Percentiles rank a stretch among this genome's conserved stretches.
Evolutionary conservation across 2,888 invertebrate species (phyloP).

Genomic region (Mesodorylaimus sp.): DNA sequence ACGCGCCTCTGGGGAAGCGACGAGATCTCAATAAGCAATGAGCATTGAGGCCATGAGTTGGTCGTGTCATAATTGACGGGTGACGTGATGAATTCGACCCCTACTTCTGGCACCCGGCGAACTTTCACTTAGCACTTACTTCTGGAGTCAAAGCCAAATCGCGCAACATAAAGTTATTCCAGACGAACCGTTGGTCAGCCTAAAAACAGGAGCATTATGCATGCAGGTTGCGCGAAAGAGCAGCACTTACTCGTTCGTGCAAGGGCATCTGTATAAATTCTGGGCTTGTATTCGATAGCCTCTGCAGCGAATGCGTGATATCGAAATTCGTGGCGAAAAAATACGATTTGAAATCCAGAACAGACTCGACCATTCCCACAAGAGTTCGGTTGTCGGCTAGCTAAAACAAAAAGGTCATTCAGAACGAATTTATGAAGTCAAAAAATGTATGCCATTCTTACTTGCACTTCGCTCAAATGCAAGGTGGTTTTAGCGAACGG

Average conservation of each 20-base stretch:
- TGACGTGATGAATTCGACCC: too few relatives aligned
- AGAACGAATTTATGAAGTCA: not conserved
- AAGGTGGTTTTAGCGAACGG: slow-evolving; percentile 64
- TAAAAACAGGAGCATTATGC: slow-evolving; percentile 17
- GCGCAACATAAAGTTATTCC: slow-evolving; percentile 66
- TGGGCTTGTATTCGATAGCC: slow-evolving; percentile 47
- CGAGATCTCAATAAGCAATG: too few relatives aligned
- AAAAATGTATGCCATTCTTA: too few relatives aligned
- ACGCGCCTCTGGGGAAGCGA: not conserved
- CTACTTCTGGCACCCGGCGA: too few relatives aligned
- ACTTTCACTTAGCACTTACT: slow-evolving; percentile 36
- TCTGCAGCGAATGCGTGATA: slow-evolving; percentile 52
- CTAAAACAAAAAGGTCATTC: slow-evolving; percentile 11
- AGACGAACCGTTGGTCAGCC: slow-evolving; percentile 70
- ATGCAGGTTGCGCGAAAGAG: not conserved
- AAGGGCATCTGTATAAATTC: slow-evolving; percentile 51
- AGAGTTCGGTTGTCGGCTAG: slow-evolving; percentile 57
- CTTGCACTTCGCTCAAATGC: too few relatives aligned
- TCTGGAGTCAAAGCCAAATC: slow-evolving; percentile 53
- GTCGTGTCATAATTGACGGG: too few relatives aligned
- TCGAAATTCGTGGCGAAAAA: slow-evolving; percentile 90
- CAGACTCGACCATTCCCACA: slow-evolving; percentile 59
- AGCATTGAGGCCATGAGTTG: too few relatives aligned
- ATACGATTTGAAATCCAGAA: slow-evolving; percentile 61
- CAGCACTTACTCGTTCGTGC: slow-evolving; percentile 30